These are phyloP conservation scores for Barypeithes pellucidus DNA, from an alignment of 2,888 invertebrate genomes.

Conservation along the genomic window DNA sequence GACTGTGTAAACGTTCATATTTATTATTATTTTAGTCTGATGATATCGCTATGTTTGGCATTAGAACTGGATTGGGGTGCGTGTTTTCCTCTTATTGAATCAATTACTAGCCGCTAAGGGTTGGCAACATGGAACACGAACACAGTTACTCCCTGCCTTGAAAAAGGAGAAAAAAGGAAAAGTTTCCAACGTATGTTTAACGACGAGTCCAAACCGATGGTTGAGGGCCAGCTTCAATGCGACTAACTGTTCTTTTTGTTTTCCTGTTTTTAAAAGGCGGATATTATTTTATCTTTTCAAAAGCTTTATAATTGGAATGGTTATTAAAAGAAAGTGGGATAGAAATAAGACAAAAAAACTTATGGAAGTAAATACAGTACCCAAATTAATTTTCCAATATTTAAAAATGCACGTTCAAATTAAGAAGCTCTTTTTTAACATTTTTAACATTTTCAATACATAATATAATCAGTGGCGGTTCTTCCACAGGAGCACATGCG, in stretches of 20 bases:
- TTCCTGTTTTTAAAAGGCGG: constrained; percentile 19
- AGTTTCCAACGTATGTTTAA: constrained; percentile 62
- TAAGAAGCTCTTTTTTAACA: too few relatives aligned
- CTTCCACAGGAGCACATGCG: too few relatives aligned
- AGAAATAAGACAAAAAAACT: constrained; percentile 1
- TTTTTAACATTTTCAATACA: too few relatives aligned
- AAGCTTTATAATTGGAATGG: constrained; percentile 21
- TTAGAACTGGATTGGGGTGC: constrained; percentile 61
- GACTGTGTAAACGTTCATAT: constrained; percentile 52
- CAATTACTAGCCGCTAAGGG: constrained; percentile 70
- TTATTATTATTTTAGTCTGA: constrained; percentile 65
- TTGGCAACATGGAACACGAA: constrained; percentile 67
- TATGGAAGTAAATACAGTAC: too few relatives aligned
- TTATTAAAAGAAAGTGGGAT: not conserved
- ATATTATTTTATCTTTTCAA: constrained; percentile 28
- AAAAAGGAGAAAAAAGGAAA: constrained; percentile 60
- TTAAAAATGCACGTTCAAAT: too few relatives aligned
- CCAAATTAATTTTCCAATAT: too few relatives aligned
- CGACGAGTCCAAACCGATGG: constrained; percentile 53
- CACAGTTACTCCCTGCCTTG: constrained; percentile 57
- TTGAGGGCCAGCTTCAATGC: constrained; percentile 21
- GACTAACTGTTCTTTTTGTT: constrained; percentile 23
- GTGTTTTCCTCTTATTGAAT: constrained; percentile 71
- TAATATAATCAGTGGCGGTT: too few relatives aligned
- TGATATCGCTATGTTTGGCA: constrained; percentile 69